Evolutionary conservation across 1,140 invertebrate genomes (phyloP).

Genomic region (Drosophila ambigua): DNA sequence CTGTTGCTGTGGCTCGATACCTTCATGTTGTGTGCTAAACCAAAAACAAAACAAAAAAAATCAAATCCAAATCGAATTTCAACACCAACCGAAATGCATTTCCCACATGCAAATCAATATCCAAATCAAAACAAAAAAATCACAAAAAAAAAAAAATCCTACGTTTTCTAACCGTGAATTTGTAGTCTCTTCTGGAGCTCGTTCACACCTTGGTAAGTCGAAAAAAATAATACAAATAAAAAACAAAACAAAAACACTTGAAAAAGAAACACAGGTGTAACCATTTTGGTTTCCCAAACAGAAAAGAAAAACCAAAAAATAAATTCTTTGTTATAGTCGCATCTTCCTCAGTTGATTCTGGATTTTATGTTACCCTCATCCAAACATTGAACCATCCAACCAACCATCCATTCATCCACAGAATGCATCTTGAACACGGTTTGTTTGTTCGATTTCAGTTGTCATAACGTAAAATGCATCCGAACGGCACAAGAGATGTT

Average conservation of each 20-base stretch:
- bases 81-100: constrained; percentile 69
- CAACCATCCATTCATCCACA: constrained; percentile 28
- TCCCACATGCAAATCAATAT: constrained; percentile 58
- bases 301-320: constrained; percentile 33
- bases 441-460: constrained; percentile 35
- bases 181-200: constrained; percentile 98
- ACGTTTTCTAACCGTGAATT: constrained; percentile 76
- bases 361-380: constrained; percentile 40
- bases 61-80: constrained; percentile 56
- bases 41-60: constrained; percentile 64
- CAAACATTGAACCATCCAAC: constrained; percentile 21
- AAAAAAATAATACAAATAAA: constrained; percentile 60
- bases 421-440: constrained; percentile 31
- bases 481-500: constrained; percentile 3
- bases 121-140: constrained; percentile 49
- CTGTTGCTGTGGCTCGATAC: constrained; percentile 86
- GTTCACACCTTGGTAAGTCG: constrained; percentile 97
- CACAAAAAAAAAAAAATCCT: constrained; percentile 52
- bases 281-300: constrained; percentile 38
- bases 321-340: constrained; percentile 54
- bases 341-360: constrained; percentile 48
- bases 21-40: constrained; percentile 82
- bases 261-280: constrained; percentile 60
- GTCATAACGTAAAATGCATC: constrained; percentile 24
- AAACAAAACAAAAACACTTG: constrained; percentile 45